phyloP scores from a whole-genome alignment of 2,888 invertebrate genomes.

The Caenorhabditis sp. region DNA sequence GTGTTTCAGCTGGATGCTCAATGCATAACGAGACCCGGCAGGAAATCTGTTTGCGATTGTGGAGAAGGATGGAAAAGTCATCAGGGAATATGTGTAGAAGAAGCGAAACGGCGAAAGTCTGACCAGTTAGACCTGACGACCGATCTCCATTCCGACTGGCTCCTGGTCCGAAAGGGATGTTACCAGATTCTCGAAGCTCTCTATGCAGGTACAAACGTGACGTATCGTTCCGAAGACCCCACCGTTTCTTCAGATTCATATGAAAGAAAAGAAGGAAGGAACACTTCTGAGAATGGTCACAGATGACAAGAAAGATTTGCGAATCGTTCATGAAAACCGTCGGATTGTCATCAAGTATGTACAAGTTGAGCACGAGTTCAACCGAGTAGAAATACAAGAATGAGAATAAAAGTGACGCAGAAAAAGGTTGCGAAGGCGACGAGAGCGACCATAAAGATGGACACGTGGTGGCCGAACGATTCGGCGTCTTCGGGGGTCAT shows the following conservation, averaged over 20 bases:
- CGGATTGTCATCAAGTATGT: slow-evolving; percentile 59
- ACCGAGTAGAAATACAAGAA: slow-evolving; percentile 70
- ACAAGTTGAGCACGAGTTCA: slow-evolving; percentile 22
- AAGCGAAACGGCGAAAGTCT: slow-evolving; percentile 18
- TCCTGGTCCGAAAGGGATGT: slow-evolving; percentile 12
- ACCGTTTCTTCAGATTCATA: slow-evolving; percentile 13
- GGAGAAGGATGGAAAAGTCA: slow-evolving; percentile 53
- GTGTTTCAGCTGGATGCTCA: slow-evolving; percentile 53
- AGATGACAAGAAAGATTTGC: slow-evolving; percentile 43
- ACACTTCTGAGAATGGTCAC: slow-evolving; percentile 41
- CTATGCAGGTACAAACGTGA: slow-evolving; percentile 20
- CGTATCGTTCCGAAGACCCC: too few species aligned
- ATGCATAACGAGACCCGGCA: slow-evolving; percentile 58
- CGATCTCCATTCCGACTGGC: slow-evolving; percentile 36
- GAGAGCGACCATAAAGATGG: slow-evolving; percentile 71
- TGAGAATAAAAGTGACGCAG: slow-evolving; percentile 71
- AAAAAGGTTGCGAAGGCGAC: slow-evolving; percentile 73
- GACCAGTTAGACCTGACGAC: slow-evolving; percentile 25
- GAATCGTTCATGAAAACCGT: slow-evolving; percentile 50
- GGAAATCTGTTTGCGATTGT: slow-evolving; percentile 61
- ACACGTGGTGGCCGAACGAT: slow-evolving; percentile 70
- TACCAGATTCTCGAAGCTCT: slow-evolving; percentile 31
- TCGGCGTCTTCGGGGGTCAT: slow-evolving; percentile 69
- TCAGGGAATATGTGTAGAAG: slow-evolving; percentile 35
- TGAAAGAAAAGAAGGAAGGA: slow-evolving; percentile 44